These are phyloP conservation scores for Desoria tigrina DNA, from an alignment of 2,888 invertebrate species.

Conservation along the genomic window DNA sequence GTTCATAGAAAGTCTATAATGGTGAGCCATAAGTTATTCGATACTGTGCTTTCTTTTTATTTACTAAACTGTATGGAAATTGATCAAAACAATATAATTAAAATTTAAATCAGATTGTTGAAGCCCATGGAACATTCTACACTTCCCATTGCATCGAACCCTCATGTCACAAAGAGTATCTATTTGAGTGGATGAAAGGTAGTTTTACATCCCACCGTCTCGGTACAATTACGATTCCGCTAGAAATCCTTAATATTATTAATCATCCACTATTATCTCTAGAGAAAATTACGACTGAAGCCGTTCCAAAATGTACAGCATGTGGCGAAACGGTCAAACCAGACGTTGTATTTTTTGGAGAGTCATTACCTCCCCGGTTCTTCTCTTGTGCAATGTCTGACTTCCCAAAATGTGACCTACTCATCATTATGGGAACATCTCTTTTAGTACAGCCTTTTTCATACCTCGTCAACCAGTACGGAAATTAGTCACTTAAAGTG, in stretches of 20 bases:
- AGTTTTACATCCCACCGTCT: no score
- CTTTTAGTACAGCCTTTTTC: constrained; percentile 93
- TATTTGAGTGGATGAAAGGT: constrained; percentile 85
- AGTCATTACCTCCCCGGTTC: constrained; percentile 79
- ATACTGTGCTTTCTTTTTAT: no score
- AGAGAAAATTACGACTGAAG: constrained; percentile 72
- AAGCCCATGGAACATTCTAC: constrained; percentile 92
- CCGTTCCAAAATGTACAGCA: constrained; percentile 72
- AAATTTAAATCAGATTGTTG: no score
- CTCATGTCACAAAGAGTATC: constrained; percentile 69
- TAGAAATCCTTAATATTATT: not conserved
- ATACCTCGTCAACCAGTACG: constrained; percentile 75
- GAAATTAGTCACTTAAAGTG: not conserved
- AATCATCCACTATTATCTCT: not conserved
- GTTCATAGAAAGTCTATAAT: no score
- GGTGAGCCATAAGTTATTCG: no score
- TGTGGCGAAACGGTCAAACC: constrained; percentile 85
- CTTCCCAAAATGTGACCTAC: constrained; percentile 81
- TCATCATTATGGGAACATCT: constrained; percentile 94
- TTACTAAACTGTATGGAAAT: no score
- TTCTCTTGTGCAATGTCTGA: constrained; percentile 70
- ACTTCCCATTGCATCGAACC: constrained; percentile 77
- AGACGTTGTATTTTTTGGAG: constrained; percentile 95
- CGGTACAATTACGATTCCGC: not conserved
- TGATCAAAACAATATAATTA: no score